Evolutionary conservation across 2,888 invertebrate species (phyloP).

Genomic region (Mongoloraphidia duomilia): DNA sequence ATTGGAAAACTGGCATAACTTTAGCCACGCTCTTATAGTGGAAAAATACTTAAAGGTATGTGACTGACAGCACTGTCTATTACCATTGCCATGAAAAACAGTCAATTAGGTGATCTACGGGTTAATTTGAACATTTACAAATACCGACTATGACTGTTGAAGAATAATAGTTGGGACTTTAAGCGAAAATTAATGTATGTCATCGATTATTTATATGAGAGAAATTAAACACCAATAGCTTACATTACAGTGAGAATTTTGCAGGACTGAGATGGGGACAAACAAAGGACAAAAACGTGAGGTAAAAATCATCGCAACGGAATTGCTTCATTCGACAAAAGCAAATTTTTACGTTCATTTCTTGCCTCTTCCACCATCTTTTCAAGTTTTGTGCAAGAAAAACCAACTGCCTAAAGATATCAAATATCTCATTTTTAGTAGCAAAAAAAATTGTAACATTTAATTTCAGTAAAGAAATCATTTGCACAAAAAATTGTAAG

Average conservation of each 20-base stretch:
- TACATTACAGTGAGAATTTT: constrained; percentile 19
- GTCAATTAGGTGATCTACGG: too few species aligned
- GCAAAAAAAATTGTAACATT: too few species aligned
- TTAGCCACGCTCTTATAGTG: too few species aligned
- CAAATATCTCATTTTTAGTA: too few species aligned
- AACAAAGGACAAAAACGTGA: constrained; percentile 4
- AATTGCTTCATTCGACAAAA: constrained; percentile 11
- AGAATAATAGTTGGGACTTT: constrained; percentile 4
- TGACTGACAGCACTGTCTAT: too few species aligned
- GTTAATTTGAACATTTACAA: too few species aligned
- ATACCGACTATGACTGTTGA: too few species aligned
- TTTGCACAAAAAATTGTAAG: too few species aligned
- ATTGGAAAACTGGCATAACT: too few species aligned
- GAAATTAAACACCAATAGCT: background rate
- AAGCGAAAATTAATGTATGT: constrained; percentile 18
- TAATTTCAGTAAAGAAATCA: too few species aligned
- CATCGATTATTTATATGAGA: constrained; percentile 3
- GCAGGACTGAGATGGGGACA: constrained; percentile 12
- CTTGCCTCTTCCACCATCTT: constrained; percentile 11
- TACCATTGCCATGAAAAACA: too few species aligned
- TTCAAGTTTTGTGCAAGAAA: constrained; percentile 10
- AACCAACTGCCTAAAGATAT: constrained; percentile 8
- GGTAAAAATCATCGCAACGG: background rate
- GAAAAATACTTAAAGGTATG: too few species aligned
- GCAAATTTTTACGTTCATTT: constrained; percentile 8